These are phyloP conservation scores for Xyrauchen texanus DNA, from an alignment of 2,113 vertebrate species.

Conservation along the genomic window DNA sequence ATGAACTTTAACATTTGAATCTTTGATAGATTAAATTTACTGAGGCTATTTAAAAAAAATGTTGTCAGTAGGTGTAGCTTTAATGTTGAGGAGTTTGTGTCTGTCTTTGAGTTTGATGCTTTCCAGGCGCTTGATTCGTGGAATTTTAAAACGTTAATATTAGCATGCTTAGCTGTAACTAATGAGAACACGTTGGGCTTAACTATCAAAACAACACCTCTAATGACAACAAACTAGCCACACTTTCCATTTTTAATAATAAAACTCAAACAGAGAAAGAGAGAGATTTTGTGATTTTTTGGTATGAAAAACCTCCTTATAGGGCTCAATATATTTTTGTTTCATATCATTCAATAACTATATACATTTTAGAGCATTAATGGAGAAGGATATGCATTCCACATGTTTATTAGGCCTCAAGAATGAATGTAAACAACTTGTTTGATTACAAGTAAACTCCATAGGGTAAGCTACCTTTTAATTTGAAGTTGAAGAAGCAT, in stretches of 20 bases:
- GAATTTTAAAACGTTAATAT: conserved; percentile 24
- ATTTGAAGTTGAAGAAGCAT: too few relatives aligned
- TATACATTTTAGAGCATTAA: too few relatives aligned
- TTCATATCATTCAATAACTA: too few relatives aligned
- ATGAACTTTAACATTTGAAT: neutral
- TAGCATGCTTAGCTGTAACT: conserved; percentile 5
- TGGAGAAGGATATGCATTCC: too few relatives aligned
- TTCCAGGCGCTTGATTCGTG: neutral
- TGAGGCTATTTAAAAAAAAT: neutral
- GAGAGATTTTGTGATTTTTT: too few relatives aligned
- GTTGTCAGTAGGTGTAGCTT: neutral
- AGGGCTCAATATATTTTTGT: too few relatives aligned
- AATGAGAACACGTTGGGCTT: conserved; percentile 14
- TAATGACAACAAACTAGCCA: neutral
- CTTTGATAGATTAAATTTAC: neutral
- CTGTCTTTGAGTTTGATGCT: neutral
- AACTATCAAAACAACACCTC: neutral
- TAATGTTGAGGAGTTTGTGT: neutral
- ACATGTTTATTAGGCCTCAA: too few relatives aligned
- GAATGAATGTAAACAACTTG: too few relatives aligned
- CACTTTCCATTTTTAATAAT: neutral
- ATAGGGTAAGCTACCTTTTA: too few relatives aligned
- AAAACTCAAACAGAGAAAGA: too few relatives aligned
- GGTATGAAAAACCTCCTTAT: too few relatives aligned
- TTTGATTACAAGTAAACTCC: too few relatives aligned